Percentiles rank a stretch among this genome's conserved stretches.
Conservation (phyloP, 37 sponge, comb jelly and placozoan species). For the Chondrosia reniformis region DNA sequence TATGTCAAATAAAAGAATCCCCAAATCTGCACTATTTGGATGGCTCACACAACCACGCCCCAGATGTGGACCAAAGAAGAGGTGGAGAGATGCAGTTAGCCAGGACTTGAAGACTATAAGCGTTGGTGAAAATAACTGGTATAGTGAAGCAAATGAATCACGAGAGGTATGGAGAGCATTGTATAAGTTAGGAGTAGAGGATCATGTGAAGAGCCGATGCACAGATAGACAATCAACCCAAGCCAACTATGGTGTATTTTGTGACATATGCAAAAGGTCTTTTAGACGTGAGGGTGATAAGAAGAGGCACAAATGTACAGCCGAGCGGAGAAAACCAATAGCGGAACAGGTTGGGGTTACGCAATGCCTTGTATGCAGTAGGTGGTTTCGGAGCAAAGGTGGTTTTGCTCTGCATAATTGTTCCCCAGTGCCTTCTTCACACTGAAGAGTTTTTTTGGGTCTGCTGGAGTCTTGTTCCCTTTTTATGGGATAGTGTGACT, state of each 20-base stretch:
- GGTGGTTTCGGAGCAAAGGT: slow-evolving; percentile 3
- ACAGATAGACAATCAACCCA: neutral
- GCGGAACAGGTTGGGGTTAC: neutral
- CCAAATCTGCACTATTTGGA: neutral
- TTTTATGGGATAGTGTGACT: neutral
- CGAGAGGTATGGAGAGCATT: neutral
- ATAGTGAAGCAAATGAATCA: neutral
- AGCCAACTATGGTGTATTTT: neutral
- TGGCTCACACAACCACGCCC: slow-evolving; percentile 2
- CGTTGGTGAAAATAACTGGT: neutral
- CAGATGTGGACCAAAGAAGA: neutral
- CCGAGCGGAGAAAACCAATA: neutral
- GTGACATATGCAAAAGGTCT: neutral
- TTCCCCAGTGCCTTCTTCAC: too few species aligned
- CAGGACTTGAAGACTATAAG: neutral
- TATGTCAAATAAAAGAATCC: neutral
- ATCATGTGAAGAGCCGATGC: neutral
- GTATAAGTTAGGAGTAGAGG: neutral
- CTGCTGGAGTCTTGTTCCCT: neutral
- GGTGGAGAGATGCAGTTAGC: neutral
- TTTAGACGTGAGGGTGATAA: neutral
- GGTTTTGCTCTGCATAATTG: neutral
- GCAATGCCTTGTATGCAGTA: neutral
- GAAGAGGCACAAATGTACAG: neutral
- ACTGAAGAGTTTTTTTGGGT: too few species aligned